Conservation (phyloP, 2,113 vertebrate species). For the Tragelaphus strepsiceros region DNA sequence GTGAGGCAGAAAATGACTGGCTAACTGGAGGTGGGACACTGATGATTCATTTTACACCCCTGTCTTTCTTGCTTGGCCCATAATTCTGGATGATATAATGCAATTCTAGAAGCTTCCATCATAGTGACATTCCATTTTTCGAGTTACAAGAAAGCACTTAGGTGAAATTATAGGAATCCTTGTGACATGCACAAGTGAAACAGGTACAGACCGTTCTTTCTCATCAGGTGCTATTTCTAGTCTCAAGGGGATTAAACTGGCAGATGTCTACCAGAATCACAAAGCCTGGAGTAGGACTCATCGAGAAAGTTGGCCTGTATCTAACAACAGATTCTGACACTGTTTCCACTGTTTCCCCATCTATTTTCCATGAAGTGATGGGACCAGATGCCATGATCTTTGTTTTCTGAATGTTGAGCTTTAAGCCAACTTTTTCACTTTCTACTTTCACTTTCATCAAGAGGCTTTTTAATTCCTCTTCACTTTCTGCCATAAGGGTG, state of each 20-base stretch:
- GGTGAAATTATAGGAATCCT: neutral
- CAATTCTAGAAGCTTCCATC: constrained; percentile 1
- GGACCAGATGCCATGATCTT: too few species aligned
- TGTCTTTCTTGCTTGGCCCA: neutral
- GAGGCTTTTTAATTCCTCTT: too few species aligned
- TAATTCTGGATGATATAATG: neutral
- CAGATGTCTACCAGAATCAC: neutral
- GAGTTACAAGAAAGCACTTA: neutral
- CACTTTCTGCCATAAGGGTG: too few species aligned
- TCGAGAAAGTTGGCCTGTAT: neutral
- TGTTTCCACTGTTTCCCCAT: too few species aligned
- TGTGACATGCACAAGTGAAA: neutral
- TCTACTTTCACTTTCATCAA: too few species aligned
- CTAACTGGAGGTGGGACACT: neutral
- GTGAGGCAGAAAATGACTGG: neutral
- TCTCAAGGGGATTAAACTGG: neutral
- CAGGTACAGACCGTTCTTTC: neutral
- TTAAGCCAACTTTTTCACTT: too few species aligned
- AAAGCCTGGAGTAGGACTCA: rapidly evolving
- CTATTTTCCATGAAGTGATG: too few species aligned
- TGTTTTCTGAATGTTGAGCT: too few species aligned
- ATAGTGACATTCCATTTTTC: neutral
- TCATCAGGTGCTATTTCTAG: neutral
- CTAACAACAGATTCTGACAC: neutral
- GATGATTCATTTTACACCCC: neutral